Conservation (phyloP, 2,888 invertebrate species). For the Clanis bilineata region DNA sequence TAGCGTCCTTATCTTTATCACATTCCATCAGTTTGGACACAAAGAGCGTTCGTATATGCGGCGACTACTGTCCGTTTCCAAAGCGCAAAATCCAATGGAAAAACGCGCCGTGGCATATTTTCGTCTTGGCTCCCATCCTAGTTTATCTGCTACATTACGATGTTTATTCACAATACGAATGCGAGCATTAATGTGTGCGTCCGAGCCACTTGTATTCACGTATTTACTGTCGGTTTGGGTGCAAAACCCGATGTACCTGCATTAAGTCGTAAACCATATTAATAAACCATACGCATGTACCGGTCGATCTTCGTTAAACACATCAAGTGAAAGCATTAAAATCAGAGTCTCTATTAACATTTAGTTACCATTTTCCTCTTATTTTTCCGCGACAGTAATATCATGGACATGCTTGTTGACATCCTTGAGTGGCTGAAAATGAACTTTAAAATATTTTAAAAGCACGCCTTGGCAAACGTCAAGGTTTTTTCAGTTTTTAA, state of each 20-base stretch:
- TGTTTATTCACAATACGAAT: constrained; percentile 83
- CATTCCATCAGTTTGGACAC: constrained; percentile 60
- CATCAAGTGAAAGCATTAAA: constrained; percentile 3
- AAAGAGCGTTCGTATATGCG: constrained; percentile 59
- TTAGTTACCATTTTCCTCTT: neutral
- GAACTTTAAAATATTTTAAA: neutral
- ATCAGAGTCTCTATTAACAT: neutral
- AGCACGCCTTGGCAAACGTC: constrained; percentile 13
- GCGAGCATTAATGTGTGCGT: constrained; percentile 78
- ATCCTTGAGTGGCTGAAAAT: neutral
- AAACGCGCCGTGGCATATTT: constrained; percentile 81
- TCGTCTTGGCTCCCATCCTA: constrained; percentile 83
- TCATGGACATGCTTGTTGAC: neutral
- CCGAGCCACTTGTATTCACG: constrained; percentile 66
- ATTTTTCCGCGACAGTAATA: neutral
- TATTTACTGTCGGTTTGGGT: constrained; percentile 47
- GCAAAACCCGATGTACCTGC: constrained; percentile 36
- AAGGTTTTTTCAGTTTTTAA: constrained; percentile 4
- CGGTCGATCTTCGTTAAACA: constrained; percentile 18
- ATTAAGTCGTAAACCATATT: constrained; percentile 28
- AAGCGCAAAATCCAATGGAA: constrained; percentile 80
- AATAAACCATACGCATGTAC: constrained; percentile 22
- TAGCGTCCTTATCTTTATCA: constrained; percentile 39
- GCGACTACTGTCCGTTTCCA: constrained; percentile 73
- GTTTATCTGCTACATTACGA: constrained; percentile 83